Base-by-base conservation (phyloP, 23 tunicate genomes). In the Styela clava region DNA sequence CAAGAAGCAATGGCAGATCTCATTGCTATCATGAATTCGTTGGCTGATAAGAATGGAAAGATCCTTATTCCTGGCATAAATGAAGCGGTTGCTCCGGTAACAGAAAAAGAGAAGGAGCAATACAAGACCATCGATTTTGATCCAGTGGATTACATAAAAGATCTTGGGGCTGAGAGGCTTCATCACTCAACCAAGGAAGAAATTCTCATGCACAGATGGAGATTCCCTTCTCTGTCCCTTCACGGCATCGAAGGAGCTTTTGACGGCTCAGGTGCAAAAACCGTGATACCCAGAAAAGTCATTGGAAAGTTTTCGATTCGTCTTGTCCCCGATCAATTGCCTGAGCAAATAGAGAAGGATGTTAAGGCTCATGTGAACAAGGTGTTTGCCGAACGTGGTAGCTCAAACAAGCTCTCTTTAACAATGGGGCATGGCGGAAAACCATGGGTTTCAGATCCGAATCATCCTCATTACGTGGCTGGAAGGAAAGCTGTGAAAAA, bases 211-310 rank as follows among this genome's bases (percentile, higher is more conserved):
- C 87, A 91, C 62, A 68, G 99, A 56, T 96, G 99, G 99, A 86
- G 99, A 63, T 91, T 87, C 63, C 94, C 99, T 0, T 86, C 97
- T 3, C 83, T 96, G 29, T 88, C 95, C 2, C 85, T 96, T 51
- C 99, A 96, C 52, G 99, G 99, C 29, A 96, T 96, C 29, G 99
- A 96, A 84, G 99, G 98, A 12, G 98, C 98, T 1, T 93, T 93
- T 76, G 89, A 87, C 33, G 99, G 97, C 19, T 28, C 99, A n/a
- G 99, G 99, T 3, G 99, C 97, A 1, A 96, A 96, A 71, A 96
- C 99, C 1, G 99, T 96, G 61, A 96, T 96, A 63, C 99, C 99
- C 24, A 74, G 99, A 7, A 88, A 92, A 76, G 92, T 96, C 22
- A 96, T 96, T 78, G 99, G 99, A 52, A 96, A 96, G 83, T 96